phyloP scores from a whole-genome alignment of 2,888 invertebrate species.

The Chydorus sphaericus region DNA sequence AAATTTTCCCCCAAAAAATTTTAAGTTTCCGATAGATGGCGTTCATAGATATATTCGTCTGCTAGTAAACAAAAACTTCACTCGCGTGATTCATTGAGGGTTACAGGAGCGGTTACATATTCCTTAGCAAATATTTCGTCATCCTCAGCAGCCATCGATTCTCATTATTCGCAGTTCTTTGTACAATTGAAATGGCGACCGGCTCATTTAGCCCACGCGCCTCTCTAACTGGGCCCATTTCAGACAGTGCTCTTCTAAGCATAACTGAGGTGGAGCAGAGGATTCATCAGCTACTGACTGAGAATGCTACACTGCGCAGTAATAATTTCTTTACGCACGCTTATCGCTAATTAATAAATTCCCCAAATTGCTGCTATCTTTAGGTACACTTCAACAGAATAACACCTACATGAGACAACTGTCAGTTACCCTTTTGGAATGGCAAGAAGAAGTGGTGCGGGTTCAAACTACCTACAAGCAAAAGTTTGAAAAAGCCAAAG shows the following conservation, averaged over 20 bases:
- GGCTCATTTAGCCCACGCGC: no score
- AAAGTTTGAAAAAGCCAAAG: conserved; percentile 49
- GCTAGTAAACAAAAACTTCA: no score
- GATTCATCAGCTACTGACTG: neutral
- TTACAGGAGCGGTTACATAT: no score
- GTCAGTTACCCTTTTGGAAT: conserved; percentile 42
- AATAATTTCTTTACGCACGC: neutral
- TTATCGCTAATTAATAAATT: neutral
- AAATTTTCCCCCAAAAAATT: no score
- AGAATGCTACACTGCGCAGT: conserved; percentile 1
- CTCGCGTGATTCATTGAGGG: no score
- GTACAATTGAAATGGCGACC: no score
- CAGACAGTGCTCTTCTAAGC: neutral
- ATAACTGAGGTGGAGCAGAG: conserved; percentile 4
- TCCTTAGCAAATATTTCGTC: no score
- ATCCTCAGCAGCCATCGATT: no score
- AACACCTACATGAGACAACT: conserved; percentile 51
- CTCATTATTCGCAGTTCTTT: no score
- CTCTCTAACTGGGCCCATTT: no score
- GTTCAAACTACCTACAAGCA: conserved; percentile 45
- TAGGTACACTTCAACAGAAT: conserved; percentile 46
- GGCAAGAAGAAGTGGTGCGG: conserved; percentile 47
- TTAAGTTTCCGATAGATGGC: no score
- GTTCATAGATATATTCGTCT: no score
- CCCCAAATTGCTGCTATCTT: neutral